Base-by-base conservation (phyloP, 2,888 invertebrate genomes). In the Deroplatys truncata region DNA sequence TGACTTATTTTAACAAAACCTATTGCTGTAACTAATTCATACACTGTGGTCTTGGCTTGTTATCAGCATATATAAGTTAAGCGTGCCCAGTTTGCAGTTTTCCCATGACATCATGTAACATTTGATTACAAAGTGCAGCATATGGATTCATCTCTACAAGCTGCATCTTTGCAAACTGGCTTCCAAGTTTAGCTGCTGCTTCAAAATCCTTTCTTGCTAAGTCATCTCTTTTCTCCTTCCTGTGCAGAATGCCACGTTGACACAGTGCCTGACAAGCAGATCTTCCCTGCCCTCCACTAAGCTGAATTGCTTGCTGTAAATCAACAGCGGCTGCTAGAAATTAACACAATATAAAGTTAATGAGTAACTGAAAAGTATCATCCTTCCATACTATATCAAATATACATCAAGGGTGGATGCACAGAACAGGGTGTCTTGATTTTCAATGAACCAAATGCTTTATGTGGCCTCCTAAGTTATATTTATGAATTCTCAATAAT, bases 121-220 rank as follows among this genome's bases (percentile, higher is more conserved):
- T 98, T 94, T 98, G 97, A 93, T 99, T 99, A 94, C 99, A 99
- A 88, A 99, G 95, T 0, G 98, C 98, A 7, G 99, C 98, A 93
- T 98, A 99, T 0, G 99, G 98, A 94, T 99, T 99, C 92, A 98
- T 93, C 92, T 97, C 96, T 7, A 98, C 96, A 88, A 98, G 94
- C 96, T 98, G 94, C 92, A 96, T 96, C 93, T 96, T 97, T 29
- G 98, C 99, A 94, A 98, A 99, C 91, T 95, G 95, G 91, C 97
- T 98, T 29, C 99, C 99, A 86, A 98, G 93, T 91, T 95, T 94
- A 0, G 98, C 97, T 0, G 99, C 98, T 89, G 95, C 94, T 91
- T 96, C 94, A 92, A 98, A 98, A 92, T 98, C 97, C 0, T 93
- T 93, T 91, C 95, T 95, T 0, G 98, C 98, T 8, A 95, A 95